A percentile compares a stretch with the other conserved stretches of the same genome.
Conservation (phyloP, 2,797 vertebrate genomes). For the Lycodopsis pacificus region DNA sequence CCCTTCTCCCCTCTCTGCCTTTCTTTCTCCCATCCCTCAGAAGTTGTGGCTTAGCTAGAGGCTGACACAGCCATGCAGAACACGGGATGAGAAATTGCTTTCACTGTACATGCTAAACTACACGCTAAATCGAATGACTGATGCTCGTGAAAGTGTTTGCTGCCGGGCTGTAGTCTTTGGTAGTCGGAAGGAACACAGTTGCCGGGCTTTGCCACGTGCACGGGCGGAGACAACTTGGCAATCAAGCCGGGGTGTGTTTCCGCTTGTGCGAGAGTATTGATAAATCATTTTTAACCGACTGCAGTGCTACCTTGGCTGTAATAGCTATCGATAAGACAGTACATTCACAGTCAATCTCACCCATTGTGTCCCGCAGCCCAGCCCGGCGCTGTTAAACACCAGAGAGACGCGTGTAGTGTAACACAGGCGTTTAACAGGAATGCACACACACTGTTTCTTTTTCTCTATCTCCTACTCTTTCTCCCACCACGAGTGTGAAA, state of each 20-base stretch:
- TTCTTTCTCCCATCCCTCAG: slow-evolving; percentile 68
- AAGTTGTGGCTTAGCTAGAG: slow-evolving; percentile 75
- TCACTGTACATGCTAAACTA: slow-evolving; percentile 78
- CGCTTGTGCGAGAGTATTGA: slow-evolving; percentile 68
- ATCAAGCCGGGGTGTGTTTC: slow-evolving; percentile 64
- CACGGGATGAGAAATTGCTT: slow-evolving; percentile 71
- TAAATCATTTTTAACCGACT: slow-evolving; percentile 83
- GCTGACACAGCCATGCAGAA: slow-evolving; percentile 74
- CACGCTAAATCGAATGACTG: slow-evolving; percentile 71
- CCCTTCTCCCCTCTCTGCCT: slow-evolving; percentile 29
- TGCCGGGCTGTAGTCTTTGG: slow-evolving; percentile 68
- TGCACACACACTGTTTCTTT: not conserved
- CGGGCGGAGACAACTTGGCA: slow-evolving; percentile 49
- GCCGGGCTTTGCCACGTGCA: slow-evolving; percentile 51
- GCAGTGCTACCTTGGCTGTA: slow-evolving; percentile 72
- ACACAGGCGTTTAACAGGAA: slow-evolving; percentile 53
- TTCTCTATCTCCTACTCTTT: slow-evolving; percentile 53
- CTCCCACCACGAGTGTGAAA: slow-evolving; percentile 71
- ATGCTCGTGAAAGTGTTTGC: slow-evolving; percentile 73
- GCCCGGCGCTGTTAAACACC: slow-evolving; percentile 46
- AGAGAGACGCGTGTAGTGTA: slow-evolving; percentile 52
- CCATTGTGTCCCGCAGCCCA: slow-evolving; percentile 66
- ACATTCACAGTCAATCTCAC: slow-evolving; percentile 73
- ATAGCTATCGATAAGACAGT: slow-evolving; percentile 78
- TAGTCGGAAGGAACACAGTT: slow-evolving; percentile 68